A percentile compares a stretch with the other conserved stretches of the same genome.
Evolutionary conservation across 2,888 invertebrate species (phyloP).

Genomic region (Chrysolina haemoptera): DNA sequence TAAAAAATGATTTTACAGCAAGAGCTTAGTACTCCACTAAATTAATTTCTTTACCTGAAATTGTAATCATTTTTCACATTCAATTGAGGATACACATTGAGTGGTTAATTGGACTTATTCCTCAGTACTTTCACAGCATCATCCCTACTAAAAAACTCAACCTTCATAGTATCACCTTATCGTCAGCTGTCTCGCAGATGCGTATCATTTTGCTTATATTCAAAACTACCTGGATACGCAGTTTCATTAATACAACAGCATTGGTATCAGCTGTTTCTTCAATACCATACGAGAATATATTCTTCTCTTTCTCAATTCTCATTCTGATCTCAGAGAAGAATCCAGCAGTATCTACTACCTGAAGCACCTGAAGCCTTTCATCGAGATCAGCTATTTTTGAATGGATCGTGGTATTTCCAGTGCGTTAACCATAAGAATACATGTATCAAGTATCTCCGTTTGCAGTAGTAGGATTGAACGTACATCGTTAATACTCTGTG

Average conservation of each 20-base stretch:
- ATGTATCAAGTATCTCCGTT: neutral
- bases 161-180: neutral
- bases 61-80: conserved; percentile 18
- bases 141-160: neutral
- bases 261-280: conserved; percentile 7
- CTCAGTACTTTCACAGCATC: conserved; percentile 17
- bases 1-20: too few relatives aligned
- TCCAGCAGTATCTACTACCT: neutral
- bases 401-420: neutral
- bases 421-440: neutral
- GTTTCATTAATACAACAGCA: neutral
- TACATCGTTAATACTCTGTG: neutral
- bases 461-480: neutral
- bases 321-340: neutral
- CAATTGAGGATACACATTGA: neutral
- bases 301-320: conserved; percentile 11
- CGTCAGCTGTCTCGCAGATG: too few relatives aligned
- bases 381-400: neutral
- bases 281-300: conserved; percentile 1
- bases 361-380: neutral
- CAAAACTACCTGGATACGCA: neutral
- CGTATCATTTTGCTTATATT: neutral
- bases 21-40: too few relatives aligned
- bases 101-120: conserved; percentile 13
- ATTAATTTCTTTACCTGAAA: neutral